Evolutionary conservation across 2,888 invertebrate species (phyloP).

Genomic region (Ethmia dodecea): DNA sequence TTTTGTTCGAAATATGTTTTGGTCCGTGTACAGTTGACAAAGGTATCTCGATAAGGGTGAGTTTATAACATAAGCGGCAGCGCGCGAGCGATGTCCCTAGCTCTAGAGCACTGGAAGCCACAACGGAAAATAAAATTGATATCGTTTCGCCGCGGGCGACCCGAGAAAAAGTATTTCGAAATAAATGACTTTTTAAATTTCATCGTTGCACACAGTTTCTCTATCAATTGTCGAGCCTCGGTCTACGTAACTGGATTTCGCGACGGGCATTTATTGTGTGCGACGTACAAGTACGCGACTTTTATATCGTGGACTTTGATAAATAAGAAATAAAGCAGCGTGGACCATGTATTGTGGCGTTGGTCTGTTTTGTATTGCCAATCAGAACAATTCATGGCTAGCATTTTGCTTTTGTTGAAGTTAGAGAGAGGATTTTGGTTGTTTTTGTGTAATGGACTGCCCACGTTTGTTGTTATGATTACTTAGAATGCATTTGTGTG

Average conservation of each 20-base stretch:
- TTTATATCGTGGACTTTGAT: constrained; percentile 52
- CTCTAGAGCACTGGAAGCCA: constrained; percentile 44
- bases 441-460: background rate
- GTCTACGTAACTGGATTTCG: constrained; percentile 69
- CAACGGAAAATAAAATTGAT: constrained; percentile 75
- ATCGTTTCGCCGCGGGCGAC: constrained; percentile 67
- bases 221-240: constrained; percentile 75
- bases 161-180: constrained; percentile 76
- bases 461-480: background rate
- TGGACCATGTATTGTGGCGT: constrained; percentile 30
- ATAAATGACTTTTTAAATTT: constrained; percentile 79
- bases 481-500: constrained; percentile 3
- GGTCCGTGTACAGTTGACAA: too few species aligned
- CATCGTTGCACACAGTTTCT: constrained; percentile 77
- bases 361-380: constrained; percentile 32
- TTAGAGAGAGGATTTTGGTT: background rate
- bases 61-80: constrained; percentile 4
- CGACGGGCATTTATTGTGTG: constrained; percentile 71
- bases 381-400: constrained; percentile 30
- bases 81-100: too few species aligned
- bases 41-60: too few species aligned
- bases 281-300: constrained; percentile 64
- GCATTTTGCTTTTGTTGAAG: background rate
- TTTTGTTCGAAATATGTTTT: too few species aligned
- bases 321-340: constrained; percentile 44